These are phyloP conservation scores for Stenopsyche tienmushanensis DNA, from an alignment of 1,140 invertebrate genomes.

Conservation along the genomic window DNA sequence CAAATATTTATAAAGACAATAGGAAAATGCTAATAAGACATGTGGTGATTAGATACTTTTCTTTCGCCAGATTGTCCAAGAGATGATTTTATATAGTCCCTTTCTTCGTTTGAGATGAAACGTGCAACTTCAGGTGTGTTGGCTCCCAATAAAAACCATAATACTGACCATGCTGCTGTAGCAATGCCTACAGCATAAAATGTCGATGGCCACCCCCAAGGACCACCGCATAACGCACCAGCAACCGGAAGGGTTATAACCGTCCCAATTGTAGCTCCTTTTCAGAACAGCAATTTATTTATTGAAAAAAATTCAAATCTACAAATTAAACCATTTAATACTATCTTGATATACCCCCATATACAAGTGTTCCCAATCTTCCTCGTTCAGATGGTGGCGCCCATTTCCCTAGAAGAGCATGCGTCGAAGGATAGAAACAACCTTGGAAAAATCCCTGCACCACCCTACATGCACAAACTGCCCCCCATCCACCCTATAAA, in stretches of 20 bases:
- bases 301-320: neutral
- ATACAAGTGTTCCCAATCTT: slow-evolving; percentile 59
- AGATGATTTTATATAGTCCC: slow-evolving; percentile 61
- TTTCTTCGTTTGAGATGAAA: slow-evolving; percentile 61
- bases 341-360: slow-evolving; percentile 58
- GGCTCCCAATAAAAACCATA: slow-evolving; percentile 65
- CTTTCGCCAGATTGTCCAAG: slow-evolving; percentile 41
- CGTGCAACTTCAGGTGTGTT: slow-evolving; percentile 64
- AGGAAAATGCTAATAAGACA: neutral
- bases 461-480: slow-evolving; percentile 62
- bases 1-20: neutral
- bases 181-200: slow-evolving; percentile 75
- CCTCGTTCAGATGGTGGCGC: slow-evolving; percentile 61
- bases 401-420: slow-evolving; percentile 81
- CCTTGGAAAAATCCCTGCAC: slow-evolving; percentile 78
- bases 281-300: neutral
- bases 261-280: slow-evolving; percentile 70
- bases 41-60: slow-evolving; percentile 13
- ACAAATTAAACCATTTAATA: neutral
- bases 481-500: slow-evolving; percentile 59
- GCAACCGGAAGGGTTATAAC: slow-evolving; percentile 70
- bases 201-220: slow-evolving; percentile 72
- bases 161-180: slow-evolving; percentile 60
- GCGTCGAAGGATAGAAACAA: slow-evolving; percentile 74
- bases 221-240: slow-evolving; percentile 64